Evolutionary conservation across 2,113 vertebrate genomes (phyloP), one percentile per base, ranked within the genome.

Genomic region (Lycocorax pyrrhopterus): DNA sequence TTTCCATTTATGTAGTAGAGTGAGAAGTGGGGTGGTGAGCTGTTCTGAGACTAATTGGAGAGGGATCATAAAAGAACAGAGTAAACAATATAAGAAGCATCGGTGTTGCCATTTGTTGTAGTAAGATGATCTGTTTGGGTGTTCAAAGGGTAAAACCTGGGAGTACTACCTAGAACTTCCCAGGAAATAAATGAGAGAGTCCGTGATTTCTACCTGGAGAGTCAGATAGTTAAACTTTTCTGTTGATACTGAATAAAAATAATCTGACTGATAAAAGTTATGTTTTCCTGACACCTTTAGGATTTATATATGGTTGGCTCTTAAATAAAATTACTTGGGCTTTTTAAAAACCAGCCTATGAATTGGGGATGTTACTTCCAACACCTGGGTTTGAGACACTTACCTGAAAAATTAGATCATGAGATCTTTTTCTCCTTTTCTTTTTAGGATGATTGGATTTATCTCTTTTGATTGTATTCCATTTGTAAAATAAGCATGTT

Each of bases 61-160:
- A 73, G 14, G 25, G 63, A 13, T 63, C 16, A 5, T 25, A 27
- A 53, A 62, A 67, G 46, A 56, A 7, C 37, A 71, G 41, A 78
- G 29, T 7, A 33, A 74, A 13, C 29, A 29, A 20, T 20, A 1
- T 39, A 32, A 67, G 47, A 72, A 88, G 16, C 12, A 18, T 59
- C 6, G 2, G 19, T 4, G 1, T 32, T 6, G 1, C 23, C 20
- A 6, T 30, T 79, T 4, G 0, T 71, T 67, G 18, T 15, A 26
- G 39, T 37, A 10, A 44, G 17, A 23, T 63, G 66, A 53, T 15
- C 39, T n/a, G 3, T 35, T 72, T 0, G 1, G 10, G 5, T 59
- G 49, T 59, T 86, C 16, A 21, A 68, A 60, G 33, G 33, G 21
- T 72, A 39, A 51, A 66, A 58, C 30, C 55, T 75, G 62, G 22